Conservation (phyloP, 1,140 invertebrate species). For the Drosophila melanica region DNA sequence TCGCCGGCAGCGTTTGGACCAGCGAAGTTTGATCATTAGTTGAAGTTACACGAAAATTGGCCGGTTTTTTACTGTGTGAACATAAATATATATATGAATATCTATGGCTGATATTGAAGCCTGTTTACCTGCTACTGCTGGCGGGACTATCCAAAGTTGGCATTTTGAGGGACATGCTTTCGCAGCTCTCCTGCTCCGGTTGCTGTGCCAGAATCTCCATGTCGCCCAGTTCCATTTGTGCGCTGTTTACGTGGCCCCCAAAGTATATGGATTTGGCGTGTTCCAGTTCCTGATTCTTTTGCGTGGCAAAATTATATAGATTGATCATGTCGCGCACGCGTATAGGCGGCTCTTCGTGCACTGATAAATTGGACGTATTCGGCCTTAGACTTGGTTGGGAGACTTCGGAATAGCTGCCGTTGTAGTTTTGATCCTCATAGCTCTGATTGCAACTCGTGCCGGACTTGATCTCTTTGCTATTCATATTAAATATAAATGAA, state of each 20-base stretch:
- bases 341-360: slow-evolving; percentile 46
- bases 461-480: slow-evolving; percentile 21
- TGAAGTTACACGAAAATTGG: slow-evolving; percentile 44
- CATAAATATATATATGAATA: background rate
- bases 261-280: slow-evolving; percentile 62
- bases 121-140: slow-evolving; percentile 5
- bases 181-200: slow-evolving; percentile 4
- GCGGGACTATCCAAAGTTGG: slow-evolving; percentile 5
- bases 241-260: slow-evolving; percentile 7
- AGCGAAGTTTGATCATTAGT: slow-evolving; percentile 25
- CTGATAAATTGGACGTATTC: background rate
- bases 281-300: slow-evolving; percentile 67
- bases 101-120: too few relatives aligned
- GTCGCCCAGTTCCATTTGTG: slow-evolving; percentile 8
- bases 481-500: slow-evolving; percentile 33
- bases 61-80: background rate
- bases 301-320: slow-evolving; percentile 65
- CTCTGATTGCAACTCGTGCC: slow-evolving; percentile 14
- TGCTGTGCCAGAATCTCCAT: slow-evolving; percentile 8
- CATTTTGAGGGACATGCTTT: slow-evolving; percentile 30
- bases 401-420: slow-evolving; percentile 10
- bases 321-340: slow-evolving; percentile 72
- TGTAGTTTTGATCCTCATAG: slow-evolving; percentile 37
- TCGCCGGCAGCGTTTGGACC: slow-evolving; percentile 15
- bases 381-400: slow-evolving; percentile 5